phyloP scores from a whole-genome alignment of 2,113 vertebrate species.

The Pelobates fuscus region DNA sequence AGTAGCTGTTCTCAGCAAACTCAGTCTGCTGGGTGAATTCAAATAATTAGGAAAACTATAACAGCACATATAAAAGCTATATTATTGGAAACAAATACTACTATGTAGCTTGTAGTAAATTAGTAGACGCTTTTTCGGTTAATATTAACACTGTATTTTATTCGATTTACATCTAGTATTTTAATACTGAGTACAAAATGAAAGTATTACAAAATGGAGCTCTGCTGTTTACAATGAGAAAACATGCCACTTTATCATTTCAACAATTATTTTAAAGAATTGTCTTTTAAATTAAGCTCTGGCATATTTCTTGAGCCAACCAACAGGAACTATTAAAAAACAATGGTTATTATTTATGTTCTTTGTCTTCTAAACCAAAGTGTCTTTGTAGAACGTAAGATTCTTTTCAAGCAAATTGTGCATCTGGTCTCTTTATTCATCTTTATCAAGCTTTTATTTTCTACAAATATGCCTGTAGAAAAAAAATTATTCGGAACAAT shows the following conservation, averaged over 20 bases:
- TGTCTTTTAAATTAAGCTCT: conserved; percentile 14
- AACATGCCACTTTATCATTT: background rate
- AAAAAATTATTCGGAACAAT: conserved; percentile 23
- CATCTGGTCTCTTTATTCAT: conserved; percentile 7
- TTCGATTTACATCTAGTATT: no score
- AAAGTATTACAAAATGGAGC: background rate
- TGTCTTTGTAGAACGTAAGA: conserved; percentile 25
- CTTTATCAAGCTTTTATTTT: conserved; percentile 21
- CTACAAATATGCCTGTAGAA: background rate
- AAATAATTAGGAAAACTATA: no score
- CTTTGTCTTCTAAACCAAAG: conserved; percentile 8
- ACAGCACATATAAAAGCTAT: no score
- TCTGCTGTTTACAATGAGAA: background rate
- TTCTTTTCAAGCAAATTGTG: conserved; percentile 18
- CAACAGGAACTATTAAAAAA: conserved; percentile 5
- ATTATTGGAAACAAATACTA: no score
- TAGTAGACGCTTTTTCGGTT: no score
- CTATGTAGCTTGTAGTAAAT: no score
- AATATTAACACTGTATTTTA: no score
- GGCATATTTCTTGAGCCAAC: background rate
- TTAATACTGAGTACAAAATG: background rate
- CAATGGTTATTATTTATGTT: conserved; percentile 3
- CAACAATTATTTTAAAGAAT: conserved; percentile 5
- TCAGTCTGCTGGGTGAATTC: no score
- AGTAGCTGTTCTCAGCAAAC: no score